These are phyloP conservation scores for Diabrotica balteata DNA, from an alignment of 2,888 invertebrate species.

Conservation along the genomic window DNA sequence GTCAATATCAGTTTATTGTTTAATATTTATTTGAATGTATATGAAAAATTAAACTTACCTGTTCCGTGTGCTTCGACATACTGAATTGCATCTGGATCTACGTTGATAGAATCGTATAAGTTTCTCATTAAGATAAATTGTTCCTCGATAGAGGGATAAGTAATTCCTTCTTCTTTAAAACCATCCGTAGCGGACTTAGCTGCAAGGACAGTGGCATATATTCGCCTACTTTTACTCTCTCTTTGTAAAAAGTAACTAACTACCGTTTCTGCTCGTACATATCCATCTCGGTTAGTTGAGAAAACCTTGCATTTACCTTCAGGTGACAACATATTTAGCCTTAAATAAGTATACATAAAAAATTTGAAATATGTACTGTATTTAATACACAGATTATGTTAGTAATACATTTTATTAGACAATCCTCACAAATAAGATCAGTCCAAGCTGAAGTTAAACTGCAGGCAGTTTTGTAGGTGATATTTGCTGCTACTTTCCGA, in stretches of 20 bases:
- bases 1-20: too few relatives aligned
- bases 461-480: too few relatives aligned
- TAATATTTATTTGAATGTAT: too few relatives aligned
- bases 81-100: conserved; percentile 63
- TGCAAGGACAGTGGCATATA: conserved; percentile 63
- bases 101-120: conserved; percentile 62
- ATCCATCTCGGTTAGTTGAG: conserved; percentile 39
- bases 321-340: conserved; percentile 33
- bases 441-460: too few relatives aligned
- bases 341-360: background rate
- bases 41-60: conserved; percentile 53
- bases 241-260: conserved; percentile 60
- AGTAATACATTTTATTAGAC: too few relatives aligned
- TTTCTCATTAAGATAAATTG: conserved; percentile 58
- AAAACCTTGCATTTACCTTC: conserved; percentile 33
- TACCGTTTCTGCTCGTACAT: conserved; percentile 59
- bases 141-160: conserved; percentile 47
- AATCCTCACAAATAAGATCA: too few relatives aligned
- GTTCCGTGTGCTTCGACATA: conserved; percentile 70
- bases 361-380: too few relatives aligned
- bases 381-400: too few relatives aligned
- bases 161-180: conserved; percentile 51
- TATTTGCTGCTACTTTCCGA: too few relatives aligned
- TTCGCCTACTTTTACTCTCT: conserved; percentile 55
- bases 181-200: conserved; percentile 67